phyloP scores from a whole-genome alignment of 2,113 vertebrate genomes.

The Cryptomyrus ogoouensis region DNA sequence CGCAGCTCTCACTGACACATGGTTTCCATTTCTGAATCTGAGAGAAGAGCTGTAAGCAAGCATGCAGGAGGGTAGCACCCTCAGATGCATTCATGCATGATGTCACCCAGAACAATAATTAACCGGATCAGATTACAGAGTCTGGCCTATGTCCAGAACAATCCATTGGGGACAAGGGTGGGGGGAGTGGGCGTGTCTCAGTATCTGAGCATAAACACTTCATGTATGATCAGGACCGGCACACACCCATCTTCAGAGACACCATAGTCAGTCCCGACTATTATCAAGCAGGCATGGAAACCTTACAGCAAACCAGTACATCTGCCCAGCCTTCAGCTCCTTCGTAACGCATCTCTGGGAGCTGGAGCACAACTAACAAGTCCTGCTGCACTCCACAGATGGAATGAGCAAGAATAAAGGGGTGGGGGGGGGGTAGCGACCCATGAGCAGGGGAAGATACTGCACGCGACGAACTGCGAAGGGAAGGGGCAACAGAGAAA shows the following conservation, averaged over 20 bases:
- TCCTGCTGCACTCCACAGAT: slow-evolving; percentile 6
- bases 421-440: not conserved
- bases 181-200: not conserved
- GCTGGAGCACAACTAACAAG: not conserved
- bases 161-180: not conserved
- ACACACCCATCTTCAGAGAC: not conserved
- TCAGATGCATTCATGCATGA: slow-evolving; percentile 8
- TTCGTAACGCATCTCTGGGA: not conserved
- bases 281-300: not conserved
- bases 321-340: not conserved
- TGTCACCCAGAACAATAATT: slow-evolving; percentile 16
- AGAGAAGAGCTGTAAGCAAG: not conserved
- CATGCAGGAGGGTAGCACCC: not conserved
- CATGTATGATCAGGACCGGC: not conserved
- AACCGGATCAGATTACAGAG: not conserved
- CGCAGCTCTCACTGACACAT: not conserved
- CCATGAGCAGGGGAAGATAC: no score
- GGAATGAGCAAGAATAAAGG: not conserved
- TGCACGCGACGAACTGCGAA: no score
- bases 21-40: slow-evolving; percentile 21
- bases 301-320: not conserved
- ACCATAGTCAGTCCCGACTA: not conserved
- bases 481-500: no score
- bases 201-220: not conserved
- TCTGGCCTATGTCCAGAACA: not conserved